A percentile compares a stretch with the other conserved stretches of the same genome.
Conservation (phyloP, 2,888 invertebrate species). For the Leptopilina syphax region DNA sequence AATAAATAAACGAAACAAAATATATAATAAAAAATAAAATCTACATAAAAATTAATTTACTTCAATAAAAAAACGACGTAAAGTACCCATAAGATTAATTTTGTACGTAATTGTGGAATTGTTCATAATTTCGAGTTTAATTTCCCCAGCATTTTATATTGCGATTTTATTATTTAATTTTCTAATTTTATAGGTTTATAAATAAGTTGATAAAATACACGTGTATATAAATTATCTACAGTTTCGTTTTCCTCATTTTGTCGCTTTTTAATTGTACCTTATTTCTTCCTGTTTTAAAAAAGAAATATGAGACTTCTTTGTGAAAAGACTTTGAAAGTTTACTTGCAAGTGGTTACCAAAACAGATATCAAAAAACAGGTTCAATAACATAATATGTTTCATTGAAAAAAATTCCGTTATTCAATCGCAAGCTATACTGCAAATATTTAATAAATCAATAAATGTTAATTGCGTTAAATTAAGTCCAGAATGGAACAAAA, state of each 20-base stretch:
- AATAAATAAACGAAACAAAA: too few species aligned
- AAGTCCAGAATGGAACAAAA: background rate
- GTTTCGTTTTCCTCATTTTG: background rate
- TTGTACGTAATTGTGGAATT: too few species aligned
- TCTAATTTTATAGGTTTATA: constrained; percentile 18
- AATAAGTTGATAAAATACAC: background rate
- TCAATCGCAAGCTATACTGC: background rate
- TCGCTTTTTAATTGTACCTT: background rate
- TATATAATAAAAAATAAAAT: too few species aligned
- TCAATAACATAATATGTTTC: background rate
- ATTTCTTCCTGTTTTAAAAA: background rate
- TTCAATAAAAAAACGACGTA: too few species aligned
- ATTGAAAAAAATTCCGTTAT: background rate
- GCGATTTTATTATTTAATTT: background rate
- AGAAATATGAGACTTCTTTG: background rate
- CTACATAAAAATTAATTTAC: too few species aligned
- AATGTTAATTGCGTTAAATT: background rate
- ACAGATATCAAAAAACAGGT: background rate
- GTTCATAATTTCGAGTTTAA: too few species aligned
- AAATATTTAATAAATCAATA: background rate
- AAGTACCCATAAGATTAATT: too few species aligned
- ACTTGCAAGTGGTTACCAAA: background rate
- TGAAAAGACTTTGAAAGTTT: background rate
- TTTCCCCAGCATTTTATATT: too few species aligned
- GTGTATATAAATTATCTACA: background rate